A percentile compares a stretch with the other conserved stretches of the same genome.
Conservation (phyloP, 2,113 vertebrate species). For the Clinocottus analis region DNA sequence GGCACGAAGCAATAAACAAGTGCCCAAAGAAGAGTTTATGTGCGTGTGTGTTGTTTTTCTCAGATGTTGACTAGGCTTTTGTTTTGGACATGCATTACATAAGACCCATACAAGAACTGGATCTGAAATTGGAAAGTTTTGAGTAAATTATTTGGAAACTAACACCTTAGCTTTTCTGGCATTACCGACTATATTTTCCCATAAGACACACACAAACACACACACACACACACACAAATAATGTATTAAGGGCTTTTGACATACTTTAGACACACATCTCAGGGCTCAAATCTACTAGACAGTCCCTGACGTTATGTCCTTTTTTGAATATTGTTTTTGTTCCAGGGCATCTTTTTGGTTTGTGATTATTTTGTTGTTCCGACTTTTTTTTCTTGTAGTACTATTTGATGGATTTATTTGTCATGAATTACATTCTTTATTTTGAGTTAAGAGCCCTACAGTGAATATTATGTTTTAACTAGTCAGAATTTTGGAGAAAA, state of each 20-base stretch:
- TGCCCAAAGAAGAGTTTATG: slow-evolving; percentile 28
- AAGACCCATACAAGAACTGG: neutral
- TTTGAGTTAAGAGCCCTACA: neutral
- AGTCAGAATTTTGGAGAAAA: no score
- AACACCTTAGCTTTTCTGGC: neutral
- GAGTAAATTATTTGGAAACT: slow-evolving; percentile 4
- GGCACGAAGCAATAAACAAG: slow-evolving; percentile 37
- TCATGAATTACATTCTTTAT: neutral
- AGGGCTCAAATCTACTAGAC: neutral
- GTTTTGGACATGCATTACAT: slow-evolving; percentile 18
- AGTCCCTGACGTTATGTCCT: neutral
- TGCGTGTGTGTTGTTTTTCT: slow-evolving; percentile 30
- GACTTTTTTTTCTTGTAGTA: no score
- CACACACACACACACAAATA: neutral
- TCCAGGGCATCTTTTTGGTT: neutral
- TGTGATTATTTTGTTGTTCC: neutral
- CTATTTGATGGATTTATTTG: neutral
- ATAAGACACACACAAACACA: no score
- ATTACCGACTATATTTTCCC: neutral
- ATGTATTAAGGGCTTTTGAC: slow-evolving; percentile 38
- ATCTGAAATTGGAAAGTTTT: slow-evolving; percentile 26
- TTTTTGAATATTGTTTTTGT: neutral
- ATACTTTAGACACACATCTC: no score
- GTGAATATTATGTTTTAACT: neutral
- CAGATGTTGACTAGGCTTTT: slow-evolving; percentile 2